Conservation (phyloP, 2,888 invertebrate genomes). For the Orgyia antiqua region DNA sequence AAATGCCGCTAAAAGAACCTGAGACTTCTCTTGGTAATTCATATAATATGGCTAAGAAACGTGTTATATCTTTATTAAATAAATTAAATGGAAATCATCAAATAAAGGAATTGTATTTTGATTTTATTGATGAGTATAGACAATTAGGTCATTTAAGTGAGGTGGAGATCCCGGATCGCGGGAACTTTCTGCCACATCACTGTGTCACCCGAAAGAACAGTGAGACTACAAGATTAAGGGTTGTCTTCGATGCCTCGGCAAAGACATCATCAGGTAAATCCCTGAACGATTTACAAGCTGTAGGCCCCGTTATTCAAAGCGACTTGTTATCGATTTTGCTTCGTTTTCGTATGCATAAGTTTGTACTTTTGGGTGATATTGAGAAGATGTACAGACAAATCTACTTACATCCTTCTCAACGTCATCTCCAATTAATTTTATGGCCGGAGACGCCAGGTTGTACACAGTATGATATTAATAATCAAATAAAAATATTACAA, state of each 20-base stretch:
- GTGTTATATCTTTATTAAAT: constrained; percentile 1
- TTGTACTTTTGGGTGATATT: constrained; percentile 8
- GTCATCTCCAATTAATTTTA: too few species aligned
- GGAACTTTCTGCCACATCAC: constrained; percentile 25
- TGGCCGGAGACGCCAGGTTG: too few species aligned
- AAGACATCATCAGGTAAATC: constrained; percentile 9
- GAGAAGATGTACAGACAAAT: constrained; percentile 8
- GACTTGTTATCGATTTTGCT: constrained; percentile 17
- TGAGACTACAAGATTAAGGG: constrained; percentile 16
- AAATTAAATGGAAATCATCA: constrained; percentile 1
- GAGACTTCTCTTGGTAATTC: constrained; percentile 4
- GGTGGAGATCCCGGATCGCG: too few species aligned
- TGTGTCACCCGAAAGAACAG: constrained; percentile 11
- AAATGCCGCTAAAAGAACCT: constrained; percentile 14
- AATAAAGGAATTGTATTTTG: too few species aligned
- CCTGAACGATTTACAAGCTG: constrained; percentile 15
- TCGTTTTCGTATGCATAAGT: constrained; percentile 11
- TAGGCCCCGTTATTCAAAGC: constrained; percentile 14
- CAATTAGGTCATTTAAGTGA: too few species aligned
- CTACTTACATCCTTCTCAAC: neutral
- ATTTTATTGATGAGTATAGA: too few species aligned
- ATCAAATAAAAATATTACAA: too few species aligned
- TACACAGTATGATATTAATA: too few species aligned
- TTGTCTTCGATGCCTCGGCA: constrained; percentile 13
- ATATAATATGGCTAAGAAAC: constrained; percentile 3